Base-by-base conservation (phyloP, 2,113 vertebrate species). In the Psittacus erithacus region DNA sequence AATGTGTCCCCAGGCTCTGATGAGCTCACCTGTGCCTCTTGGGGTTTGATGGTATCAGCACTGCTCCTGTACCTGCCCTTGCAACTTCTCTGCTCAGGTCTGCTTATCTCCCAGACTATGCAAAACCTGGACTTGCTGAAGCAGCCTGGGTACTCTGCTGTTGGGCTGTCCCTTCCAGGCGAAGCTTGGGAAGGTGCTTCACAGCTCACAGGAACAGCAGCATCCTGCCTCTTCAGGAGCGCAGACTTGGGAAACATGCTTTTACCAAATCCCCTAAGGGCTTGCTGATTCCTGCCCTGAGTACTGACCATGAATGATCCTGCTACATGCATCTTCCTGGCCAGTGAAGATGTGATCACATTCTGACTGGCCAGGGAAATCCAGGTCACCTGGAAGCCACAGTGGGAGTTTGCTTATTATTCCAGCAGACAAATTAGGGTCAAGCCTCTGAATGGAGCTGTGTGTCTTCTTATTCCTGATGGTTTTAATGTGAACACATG, bases 231-330 rank as follows among this genome's bases (percentile, higher is more conserved):
- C 15, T 7, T 6, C 11, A 55, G 49, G 14, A 24, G 46, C 0
- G 1, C 52, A 20, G 6, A 18, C 75, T 49, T 50, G 68, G 41
- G 50, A 1, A 65, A 31, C 35, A 1, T 6, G 1, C 18, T 17
- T 22, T 17, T 3, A 10, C 24, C 1, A 9, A 60, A 27, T 12
- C 23, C 43, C 25, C 0, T 3, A 2, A 0, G 3, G 41, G 28
- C 16, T 39, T 16, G 55, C 65, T 57, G 33, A 10, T 23, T 39
- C 25, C 82, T 79, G 85, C 28, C 31, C 20, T 0, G 14, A 19
- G 23, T 6, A 4, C 31, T 8, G 23, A 8, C 52, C 1, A 0
- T 1, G 19, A 10, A 12, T 13, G 28, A 18, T 29, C 53, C 44
- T 57, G 63, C 27, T 38, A 11, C 7, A 0, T 2, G 6, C 9